Percentiles rank a stretch among this genome's conserved stretches.
Evolutionary conservation across 1,140 invertebrate species (phyloP).

Genomic region (Dreissena rostriformis): DNA sequence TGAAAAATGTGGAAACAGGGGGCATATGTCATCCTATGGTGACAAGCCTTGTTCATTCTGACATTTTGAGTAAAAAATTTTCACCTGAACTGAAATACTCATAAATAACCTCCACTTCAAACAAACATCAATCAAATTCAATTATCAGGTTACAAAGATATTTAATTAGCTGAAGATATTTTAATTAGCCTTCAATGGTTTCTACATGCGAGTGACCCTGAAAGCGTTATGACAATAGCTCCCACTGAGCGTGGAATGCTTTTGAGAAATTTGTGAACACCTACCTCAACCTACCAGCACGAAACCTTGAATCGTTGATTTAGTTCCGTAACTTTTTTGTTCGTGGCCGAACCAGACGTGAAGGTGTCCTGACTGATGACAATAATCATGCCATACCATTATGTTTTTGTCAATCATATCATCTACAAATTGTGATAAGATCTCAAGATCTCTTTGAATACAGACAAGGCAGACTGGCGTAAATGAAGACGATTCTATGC

Average conservation of each 20-base stretch:
- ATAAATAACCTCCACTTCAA: no score
- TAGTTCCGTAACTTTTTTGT: neutral
- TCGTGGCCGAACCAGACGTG: neutral
- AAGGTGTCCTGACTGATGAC: neutral
- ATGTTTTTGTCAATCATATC: neutral
- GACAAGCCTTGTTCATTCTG: no score
- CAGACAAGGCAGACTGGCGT: neutral
- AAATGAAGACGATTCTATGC: neutral
- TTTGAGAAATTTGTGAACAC: neutral
- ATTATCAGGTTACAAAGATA: no score
- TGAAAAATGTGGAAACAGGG: no score
- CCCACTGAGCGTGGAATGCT: neutral
- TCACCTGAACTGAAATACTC: no score
- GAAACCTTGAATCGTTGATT: neutral
- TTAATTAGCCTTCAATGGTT: no score
- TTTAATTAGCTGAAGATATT: no score
- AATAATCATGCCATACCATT: neutral
- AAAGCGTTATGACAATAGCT: neutral
- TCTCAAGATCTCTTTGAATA: slow-evolving; percentile 5
- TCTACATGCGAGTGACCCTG: no score
- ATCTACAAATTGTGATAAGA: neutral
- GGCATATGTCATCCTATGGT: no score
- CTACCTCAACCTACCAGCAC: neutral
- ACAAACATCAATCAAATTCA: no score
- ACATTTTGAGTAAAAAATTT: no score